phyloP scores from a whole-genome alignment of 2,113 vertebrate genomes.

The Myiozetetes cayanensis region DNA sequence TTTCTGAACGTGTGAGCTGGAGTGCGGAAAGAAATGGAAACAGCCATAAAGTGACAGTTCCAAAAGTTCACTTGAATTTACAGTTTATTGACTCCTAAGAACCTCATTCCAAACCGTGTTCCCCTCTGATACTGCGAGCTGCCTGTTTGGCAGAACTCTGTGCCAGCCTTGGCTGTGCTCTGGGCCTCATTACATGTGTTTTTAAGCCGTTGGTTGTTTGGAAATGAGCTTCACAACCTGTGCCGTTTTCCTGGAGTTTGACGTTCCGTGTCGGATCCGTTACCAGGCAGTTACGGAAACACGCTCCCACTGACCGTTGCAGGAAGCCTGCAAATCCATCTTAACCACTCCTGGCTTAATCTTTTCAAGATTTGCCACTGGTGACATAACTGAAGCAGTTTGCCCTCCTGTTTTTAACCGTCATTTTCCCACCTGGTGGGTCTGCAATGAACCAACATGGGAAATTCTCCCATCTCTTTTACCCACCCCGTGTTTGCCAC shows the following conservation, averaged over 20 bases:
- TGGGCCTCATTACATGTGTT: conserved; percentile 47
- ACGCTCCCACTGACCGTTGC: background rate
- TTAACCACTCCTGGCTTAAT: conserved; percentile 37
- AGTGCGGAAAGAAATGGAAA: conserved; percentile 25
- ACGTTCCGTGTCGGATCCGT: conserved; percentile 3
- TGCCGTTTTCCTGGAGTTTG: conserved; percentile 47
- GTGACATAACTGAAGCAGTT: background rate
- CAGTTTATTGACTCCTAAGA: conserved; percentile 25
- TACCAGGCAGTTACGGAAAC: conserved; percentile 44
- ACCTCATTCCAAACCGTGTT: conserved; percentile 23
- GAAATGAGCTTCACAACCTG: conserved; percentile 38
- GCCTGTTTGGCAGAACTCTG: conserved; percentile 27
- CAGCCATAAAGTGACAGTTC: conserved; percentile 15
- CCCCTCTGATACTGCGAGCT: conserved; percentile 41
- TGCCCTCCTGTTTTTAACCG: background rate
- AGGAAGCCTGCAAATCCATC: conserved; percentile 40
- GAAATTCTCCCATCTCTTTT: background rate
- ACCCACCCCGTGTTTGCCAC: fast-evolving
- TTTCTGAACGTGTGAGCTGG: background rate
- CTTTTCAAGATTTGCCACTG: background rate
- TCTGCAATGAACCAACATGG: background rate
- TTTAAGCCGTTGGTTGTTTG: conserved; percentile 51
- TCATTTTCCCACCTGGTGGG: conserved; percentile 17
- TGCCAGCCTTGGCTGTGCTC: conserved; percentile 4
- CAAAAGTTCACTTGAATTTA: background rate